These are phyloP conservation scores for Manis crassicaudata DNA, from an alignment of 2,797 vertebrate genomes.

Conservation along the genomic window DNA sequence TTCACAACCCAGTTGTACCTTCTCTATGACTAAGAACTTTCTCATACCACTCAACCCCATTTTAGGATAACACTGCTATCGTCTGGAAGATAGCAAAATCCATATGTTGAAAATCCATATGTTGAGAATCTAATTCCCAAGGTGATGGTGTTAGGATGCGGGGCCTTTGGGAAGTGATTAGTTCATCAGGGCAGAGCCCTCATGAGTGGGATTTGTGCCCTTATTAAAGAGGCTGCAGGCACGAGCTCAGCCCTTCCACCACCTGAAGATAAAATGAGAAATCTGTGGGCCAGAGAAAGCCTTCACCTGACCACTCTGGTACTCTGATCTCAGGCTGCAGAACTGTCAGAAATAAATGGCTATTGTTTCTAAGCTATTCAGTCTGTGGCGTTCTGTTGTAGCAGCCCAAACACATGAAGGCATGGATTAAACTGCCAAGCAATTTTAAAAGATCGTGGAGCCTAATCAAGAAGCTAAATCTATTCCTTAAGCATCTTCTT, in stretches of 20 bases:
- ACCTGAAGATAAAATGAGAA: not conserved
- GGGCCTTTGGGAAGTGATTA: not conserved
- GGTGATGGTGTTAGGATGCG: not conserved
- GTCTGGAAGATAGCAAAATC: not conserved
- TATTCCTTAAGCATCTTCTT: not conserved
- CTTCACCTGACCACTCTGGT: not conserved
- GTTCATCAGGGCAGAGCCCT: not conserved
- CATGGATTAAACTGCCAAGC: not conserved
- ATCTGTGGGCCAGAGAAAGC: not conserved
- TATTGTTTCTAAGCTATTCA: not conserved
- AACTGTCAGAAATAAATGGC: not conserved
- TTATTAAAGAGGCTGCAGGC: not conserved
- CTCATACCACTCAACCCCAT: not conserved
- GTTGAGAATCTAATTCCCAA: not conserved
- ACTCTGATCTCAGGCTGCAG: not conserved
- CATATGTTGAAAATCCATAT: not conserved
- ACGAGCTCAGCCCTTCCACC: not conserved
- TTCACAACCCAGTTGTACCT: not conserved
- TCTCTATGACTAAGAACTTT: not conserved
- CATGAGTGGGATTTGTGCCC: not conserved
- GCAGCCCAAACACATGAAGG: not conserved
- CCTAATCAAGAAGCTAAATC: constrained; percentile 9
- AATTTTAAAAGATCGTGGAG: constrained; percentile 37
- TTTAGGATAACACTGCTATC: not conserved
- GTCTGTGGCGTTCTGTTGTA: not conserved